Base-by-base conservation (phyloP, 2,797 vertebrate genomes). In the Melanotaenia nigrans region DNA sequence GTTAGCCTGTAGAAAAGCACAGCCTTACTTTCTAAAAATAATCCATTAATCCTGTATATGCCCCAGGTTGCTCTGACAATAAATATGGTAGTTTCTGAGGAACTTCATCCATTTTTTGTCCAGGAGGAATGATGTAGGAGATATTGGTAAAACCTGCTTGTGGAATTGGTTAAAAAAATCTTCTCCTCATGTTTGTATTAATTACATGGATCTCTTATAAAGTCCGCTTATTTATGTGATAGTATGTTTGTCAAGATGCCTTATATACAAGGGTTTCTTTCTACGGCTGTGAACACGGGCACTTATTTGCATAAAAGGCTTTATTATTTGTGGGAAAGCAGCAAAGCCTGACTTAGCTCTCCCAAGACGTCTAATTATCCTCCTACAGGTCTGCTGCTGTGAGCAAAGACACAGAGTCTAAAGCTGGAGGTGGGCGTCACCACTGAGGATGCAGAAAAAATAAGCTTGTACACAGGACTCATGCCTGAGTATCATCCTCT, bases 351-450 rank as follows among this genome's bases (percentile, higher is more conserved):
- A 76, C 84, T 82, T 55, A 0, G 71, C 51, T 36, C 55, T 87
- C 78, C 74, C 73, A 65, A 69, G 80, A 82, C 24, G 1, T 73
- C 74, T 81, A 65, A 85, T 82, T 77, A 86, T 76, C 61, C 74
- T 66, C 70, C 74, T 67, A 25, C 69, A 80, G 81, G 68, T 82
- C 61, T 73, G 68, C 61, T 24, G 61, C 58, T 68, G 53, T 25
- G 73, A 2, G 3, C 45, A 45, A 20, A 14, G 35, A 36, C 8
- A 57, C 40, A 47, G 63, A 67, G 57, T 57, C 40, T 40, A 45
- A 22, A 65, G 59, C 22, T 53, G 3, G 58, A 65, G 77, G 28
- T 68, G 68, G 75, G 58, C 33, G 65, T 68, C 62, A 25, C 55
- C 40, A 57, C 42, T 36, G 59, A 74, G 45, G 59, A 59, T 25